These are phyloP conservation scores for Castor canadensis DNA, from an alignment of 2,113 vertebrate species.

Conservation along the genomic window DNA sequence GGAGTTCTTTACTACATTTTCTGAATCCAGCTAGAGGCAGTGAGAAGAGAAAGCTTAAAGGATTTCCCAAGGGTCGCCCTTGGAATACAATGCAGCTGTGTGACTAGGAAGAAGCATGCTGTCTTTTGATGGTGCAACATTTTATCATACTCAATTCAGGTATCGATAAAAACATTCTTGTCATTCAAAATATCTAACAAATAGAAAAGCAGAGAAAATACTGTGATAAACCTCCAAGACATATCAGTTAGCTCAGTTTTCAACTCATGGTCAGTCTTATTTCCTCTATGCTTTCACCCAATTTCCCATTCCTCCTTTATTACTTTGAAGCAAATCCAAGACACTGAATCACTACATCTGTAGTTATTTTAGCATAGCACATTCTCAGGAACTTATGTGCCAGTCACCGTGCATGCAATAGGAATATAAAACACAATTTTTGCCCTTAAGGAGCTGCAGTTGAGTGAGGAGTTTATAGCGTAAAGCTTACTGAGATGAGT, in stretches of 20 bases:
- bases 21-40: not conserved
- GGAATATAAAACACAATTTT: not conserved
- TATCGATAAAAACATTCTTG: not conserved
- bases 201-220: not conserved
- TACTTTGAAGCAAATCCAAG: constrained; percentile 16
- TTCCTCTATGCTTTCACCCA: not conserved
- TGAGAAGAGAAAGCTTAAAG: not conserved
- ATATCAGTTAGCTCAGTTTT: not conserved
- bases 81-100: not conserved
- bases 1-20: not conserved
- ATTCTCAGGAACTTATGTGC: not conserved
- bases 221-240: not conserved
- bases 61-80: not conserved
- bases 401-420: not conserved
- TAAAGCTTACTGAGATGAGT: not conserved
- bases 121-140: too few species aligned
- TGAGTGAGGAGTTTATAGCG: not conserved
- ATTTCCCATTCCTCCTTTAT: not conserved
- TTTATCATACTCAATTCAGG: not conserved
- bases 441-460: constrained; percentile 26
- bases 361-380: not conserved
- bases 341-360: not conserved
- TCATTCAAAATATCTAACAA: not conserved
- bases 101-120: not conserved
- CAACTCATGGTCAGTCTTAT: not conserved